Base-by-base conservation (phyloP, 2,888 invertebrate genomes). In the Cerceris ruficornis region DNA sequence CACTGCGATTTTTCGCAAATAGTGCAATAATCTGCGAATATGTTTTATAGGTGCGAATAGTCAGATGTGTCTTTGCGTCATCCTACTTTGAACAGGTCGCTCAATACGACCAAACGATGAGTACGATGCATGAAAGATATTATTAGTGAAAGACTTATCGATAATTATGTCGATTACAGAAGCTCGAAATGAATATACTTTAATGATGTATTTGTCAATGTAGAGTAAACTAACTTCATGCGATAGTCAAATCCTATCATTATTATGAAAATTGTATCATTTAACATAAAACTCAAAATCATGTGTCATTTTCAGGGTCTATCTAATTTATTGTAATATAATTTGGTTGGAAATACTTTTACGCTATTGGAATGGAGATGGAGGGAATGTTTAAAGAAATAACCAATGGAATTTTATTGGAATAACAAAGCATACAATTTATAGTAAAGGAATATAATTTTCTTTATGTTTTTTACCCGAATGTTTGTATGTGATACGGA, bases 371-470 rank as follows among this genome's bases (percentile, higher is more conserved):
- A 50, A 54, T 50, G 67, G 15, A n/a, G 61, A 77, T 62, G 77
- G 65, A 39, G n/a, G 60, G 61, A 14, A 49, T 76, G 66, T 66
- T 42, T 54, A 49, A 64, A 54, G 76, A 69, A 15, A 61, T 55
- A 55, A 64, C 64, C 55, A 65, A 17, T 15, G 15, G 54, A 4
- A 8, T 0, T 46, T 70, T 52, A 11, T 6, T 75, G 67, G 8
- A 7, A 11, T n/a, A n/a, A 74, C 15, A 46, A 11, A 46, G 6
- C 9, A 46, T 11, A 11, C 9, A 46, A 28, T 28, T 28, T 28
- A 28, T 28, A 28, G 28, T 28, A 28, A 28, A 28, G 28, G 28
- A 28, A 28, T 28, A 28, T 28, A 28, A 28, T 28, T 28, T 28
- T 28, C 28, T 28, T 28, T 28, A 28, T 28, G 46, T 46, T 11